These are phyloP conservation scores for Deilephila elpenor DNA, from an alignment of 2,888 invertebrate genomes.

Conservation along the genomic window DNA sequence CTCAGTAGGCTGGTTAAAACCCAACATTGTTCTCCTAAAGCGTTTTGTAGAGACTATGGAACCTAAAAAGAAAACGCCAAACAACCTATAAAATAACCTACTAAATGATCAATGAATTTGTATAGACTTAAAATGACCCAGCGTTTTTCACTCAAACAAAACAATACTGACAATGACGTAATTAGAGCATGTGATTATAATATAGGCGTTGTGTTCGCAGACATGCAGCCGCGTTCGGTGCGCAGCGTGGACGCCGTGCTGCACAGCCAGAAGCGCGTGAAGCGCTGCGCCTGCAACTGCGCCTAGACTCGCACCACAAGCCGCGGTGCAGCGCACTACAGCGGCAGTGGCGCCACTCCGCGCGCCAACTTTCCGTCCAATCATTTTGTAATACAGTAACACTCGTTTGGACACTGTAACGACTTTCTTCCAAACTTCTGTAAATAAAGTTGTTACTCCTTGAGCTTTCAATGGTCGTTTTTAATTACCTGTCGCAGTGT, in stretches of 20 bases:
- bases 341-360: background rate
- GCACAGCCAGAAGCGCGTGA: conserved; percentile 87
- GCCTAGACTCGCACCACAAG: conserved; percentile 62
- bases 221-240: conserved; percentile 90
- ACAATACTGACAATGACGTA: background rate
- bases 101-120: background rate
- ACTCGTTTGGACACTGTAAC: conserved; percentile 46
- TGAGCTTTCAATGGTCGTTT: conserved; percentile 60
- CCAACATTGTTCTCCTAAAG: too few relatives aligned
- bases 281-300: conserved; percentile 91
- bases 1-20: too few relatives aligned
- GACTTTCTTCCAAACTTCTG: conserved; percentile 58
- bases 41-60: too few relatives aligned
- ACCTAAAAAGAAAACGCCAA: too few relatives aligned
- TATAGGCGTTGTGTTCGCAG: conserved; percentile 74
- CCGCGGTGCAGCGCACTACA: conserved; percentile 31
- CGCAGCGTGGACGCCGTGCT: conserved; percentile 85
- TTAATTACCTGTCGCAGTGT: conserved; percentile 57
- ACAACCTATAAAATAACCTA: background rate
- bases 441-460: conserved; percentile 72
- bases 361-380: conserved; percentile 35
- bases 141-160: too few relatives aligned
- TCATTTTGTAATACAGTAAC: conserved; percentile 23
- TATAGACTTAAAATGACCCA: too few relatives aligned
- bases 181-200: conserved; percentile 19